phyloP scores from a whole-genome alignment of 2,113 vertebrate species.

The Enhydra lutris region DNA sequence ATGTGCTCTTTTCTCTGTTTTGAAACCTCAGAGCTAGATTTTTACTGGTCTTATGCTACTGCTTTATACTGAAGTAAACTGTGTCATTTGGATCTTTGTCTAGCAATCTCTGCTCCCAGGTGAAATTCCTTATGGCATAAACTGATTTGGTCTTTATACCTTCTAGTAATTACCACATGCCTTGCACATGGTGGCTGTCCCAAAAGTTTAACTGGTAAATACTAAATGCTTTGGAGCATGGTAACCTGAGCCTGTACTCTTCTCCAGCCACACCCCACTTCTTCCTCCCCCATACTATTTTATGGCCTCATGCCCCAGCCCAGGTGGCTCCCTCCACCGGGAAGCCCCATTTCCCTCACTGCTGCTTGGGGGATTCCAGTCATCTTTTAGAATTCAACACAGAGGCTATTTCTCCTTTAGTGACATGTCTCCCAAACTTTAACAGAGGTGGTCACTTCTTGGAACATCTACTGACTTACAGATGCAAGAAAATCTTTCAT shows the following conservation, averaged over 20 bases:
- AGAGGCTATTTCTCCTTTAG: background rate
- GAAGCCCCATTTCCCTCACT: background rate
- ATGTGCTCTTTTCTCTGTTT: background rate
- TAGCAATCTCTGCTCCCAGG: background rate
- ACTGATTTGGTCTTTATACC: background rate
- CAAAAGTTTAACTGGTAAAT: background rate
- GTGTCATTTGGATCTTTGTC: background rate
- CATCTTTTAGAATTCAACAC: background rate
- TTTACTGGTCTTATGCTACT: background rate
- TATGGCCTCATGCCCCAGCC: fast-evolving
- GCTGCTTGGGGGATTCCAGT: background rate
- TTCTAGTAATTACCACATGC: background rate
- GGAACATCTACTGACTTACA: background rate
- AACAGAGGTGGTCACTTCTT: background rate
- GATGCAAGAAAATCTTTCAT: background rate
- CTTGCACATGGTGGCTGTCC: background rate
- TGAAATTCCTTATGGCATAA: background rate
- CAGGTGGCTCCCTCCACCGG: background rate
- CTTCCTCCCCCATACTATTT: too few species aligned
- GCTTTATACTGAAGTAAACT: background rate
- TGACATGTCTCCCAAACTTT: background rate
- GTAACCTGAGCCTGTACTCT: background rate
- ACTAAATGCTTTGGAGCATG: background rate
- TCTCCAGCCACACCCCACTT: background rate
- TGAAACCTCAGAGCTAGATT: background rate